These are phyloP conservation scores for Chymomyza costata DNA, from an alignment of 1,140 invertebrate genomes.

Conservation along the genomic window DNA sequence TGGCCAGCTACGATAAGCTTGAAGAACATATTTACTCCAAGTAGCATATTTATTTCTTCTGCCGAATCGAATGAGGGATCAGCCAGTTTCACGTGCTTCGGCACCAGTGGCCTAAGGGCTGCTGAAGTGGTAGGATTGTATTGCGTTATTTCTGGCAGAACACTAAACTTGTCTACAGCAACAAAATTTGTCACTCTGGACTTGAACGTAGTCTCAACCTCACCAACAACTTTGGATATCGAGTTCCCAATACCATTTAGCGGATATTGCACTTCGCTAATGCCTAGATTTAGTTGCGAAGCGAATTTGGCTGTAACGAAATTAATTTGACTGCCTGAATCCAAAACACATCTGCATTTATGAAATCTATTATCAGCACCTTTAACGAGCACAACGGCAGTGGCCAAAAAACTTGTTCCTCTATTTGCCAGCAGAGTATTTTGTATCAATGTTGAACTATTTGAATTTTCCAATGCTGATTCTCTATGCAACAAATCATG, in stretches of 20 bases:
- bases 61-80: slow-evolving; percentile 7
- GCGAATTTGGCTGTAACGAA: not conserved
- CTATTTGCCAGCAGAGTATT: too few species aligned
- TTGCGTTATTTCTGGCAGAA: slow-evolving; percentile 6
- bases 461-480: too few species aligned
- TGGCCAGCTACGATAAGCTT: slow-evolving; percentile 6
- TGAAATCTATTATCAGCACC: not conserved
- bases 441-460: too few species aligned
- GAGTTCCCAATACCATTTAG: slow-evolving; percentile 2
- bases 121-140: slow-evolving; percentile 1
- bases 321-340: slow-evolving; percentile 5
- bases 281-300: too few species aligned
- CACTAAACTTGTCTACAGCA: too few species aligned
- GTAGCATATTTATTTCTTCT: slow-evolving; percentile 1
- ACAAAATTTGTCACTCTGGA: too few species aligned
- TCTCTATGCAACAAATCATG: slow-evolving; percentile 2
- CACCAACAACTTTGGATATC: not conserved
- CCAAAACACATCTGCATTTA: slow-evolving; percentile 2
- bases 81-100: slow-evolving; percentile 4
- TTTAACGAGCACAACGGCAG: too few species aligned
- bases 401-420: too few species aligned
- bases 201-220: slow-evolving; percentile 5
- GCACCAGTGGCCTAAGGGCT: slow-evolving; percentile 1
- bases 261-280: slow-evolving; percentile 5
- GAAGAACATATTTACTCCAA: slow-evolving; percentile 4